Percentiles rank a stretch among this genome's conserved stretches.
phyloP scores from a whole-genome alignment of 1,140 invertebrate species.

The Zaprionus ornatus region DNA sequence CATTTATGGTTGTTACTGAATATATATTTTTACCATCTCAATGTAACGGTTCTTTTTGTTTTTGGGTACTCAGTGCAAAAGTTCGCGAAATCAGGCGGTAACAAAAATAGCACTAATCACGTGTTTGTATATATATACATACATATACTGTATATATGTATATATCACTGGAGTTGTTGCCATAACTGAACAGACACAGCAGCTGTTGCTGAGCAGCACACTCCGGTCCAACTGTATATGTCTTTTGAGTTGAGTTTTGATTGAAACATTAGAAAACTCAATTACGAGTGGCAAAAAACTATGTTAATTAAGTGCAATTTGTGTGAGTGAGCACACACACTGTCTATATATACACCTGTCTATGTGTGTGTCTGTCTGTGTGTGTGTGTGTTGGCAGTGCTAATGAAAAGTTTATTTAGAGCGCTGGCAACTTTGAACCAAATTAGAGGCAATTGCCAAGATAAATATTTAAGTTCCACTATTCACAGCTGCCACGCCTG shows the following conservation, averaged over 20 bases:
- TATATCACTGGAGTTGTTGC: background rate
- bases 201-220: background rate
- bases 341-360: constrained; percentile 5
- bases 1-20: too few species aligned
- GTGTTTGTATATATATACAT: background rate
- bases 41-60: too few species aligned
- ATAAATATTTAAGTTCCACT: constrained; percentile 81
- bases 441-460: constrained; percentile 81
- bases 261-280: constrained; percentile 70
- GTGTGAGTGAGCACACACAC: constrained; percentile 7
- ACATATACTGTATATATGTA: background rate
- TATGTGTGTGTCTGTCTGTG: constrained; percentile 32
- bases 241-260: constrained; percentile 47
- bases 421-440: constrained; percentile 72
- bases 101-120: too few species aligned
- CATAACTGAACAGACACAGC: background rate
- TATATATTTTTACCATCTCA: too few species aligned
- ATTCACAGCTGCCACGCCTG: constrained; percentile 59
- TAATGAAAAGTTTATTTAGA: constrained; percentile 79
- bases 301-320: constrained; percentile 75
- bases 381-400: constrained; percentile 45
- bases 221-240: background rate
- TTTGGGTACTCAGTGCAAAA: too few species aligned
- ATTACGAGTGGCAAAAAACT: constrained; percentile 59
- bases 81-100: too few species aligned